Conservation (phyloP, 2,888 invertebrate species). For the Caenorhabditis sulstoni region DNA sequence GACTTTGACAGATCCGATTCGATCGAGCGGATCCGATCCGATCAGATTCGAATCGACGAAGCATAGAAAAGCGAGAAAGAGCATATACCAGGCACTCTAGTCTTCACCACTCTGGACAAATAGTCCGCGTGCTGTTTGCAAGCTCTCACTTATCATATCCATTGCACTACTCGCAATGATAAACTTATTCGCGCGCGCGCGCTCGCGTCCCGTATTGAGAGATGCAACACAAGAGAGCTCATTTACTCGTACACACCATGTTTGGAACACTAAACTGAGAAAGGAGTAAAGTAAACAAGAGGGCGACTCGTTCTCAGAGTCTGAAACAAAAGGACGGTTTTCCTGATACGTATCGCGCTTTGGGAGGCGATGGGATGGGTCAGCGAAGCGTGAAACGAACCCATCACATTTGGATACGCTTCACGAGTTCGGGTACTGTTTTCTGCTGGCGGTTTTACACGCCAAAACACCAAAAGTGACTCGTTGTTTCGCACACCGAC, state of each 20-base stretch:
- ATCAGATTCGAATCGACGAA: too few species aligned
- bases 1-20: constrained; percentile 12
- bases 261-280: neutral
- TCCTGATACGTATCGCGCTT: neutral
- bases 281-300: neutral
- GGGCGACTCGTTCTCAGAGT: neutral
- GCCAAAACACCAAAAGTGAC: neutral
- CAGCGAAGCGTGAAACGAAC: constrained; percentile 7
- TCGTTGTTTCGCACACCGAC: neutral
- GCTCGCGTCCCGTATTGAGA: too few species aligned
- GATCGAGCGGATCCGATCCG: too few species aligned
- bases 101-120: constrained; percentile 4
- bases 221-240: neutral
- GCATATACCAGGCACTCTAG: constrained; percentile 6
- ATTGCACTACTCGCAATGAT: constrained; percentile 10
- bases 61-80: constrained; percentile 12
- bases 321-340: neutral
- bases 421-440: neutral
- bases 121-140: constrained; percentile 18
- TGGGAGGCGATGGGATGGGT: neutral
- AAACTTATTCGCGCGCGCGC: too few species aligned
- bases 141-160: constrained; percentile 20
- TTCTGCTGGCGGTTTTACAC: constrained; percentile 2
- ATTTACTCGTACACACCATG: constrained; percentile 1
- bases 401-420: constrained; percentile 16